Evolutionary conservation across 2,888 invertebrate genomes (phyloP).

Genomic region (Thera britannica): DNA sequence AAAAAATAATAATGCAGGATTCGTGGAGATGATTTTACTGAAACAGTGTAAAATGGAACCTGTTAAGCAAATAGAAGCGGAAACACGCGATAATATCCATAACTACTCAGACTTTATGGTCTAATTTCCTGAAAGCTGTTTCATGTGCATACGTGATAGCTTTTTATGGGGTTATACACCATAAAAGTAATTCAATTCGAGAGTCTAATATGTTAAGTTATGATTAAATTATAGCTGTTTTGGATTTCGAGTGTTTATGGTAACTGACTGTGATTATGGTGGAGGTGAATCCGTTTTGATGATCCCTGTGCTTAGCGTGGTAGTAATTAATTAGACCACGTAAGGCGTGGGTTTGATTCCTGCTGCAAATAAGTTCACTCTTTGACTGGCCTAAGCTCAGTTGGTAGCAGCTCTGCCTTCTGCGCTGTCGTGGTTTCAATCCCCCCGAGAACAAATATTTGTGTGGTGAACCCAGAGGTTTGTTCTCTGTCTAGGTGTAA

Average conservation of each 20-base stretch:
- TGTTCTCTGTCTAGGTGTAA: too few species aligned
- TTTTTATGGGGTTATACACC: slow-evolving; percentile 58
- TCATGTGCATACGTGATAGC: slow-evolving; percentile 65
- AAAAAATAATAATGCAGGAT: too few species aligned
- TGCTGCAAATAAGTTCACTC: not conserved
- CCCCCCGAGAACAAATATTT: too few species aligned
- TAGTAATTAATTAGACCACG: not conserved
- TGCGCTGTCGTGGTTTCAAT: too few species aligned
- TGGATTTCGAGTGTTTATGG: slow-evolving; percentile 19
- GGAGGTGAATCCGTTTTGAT: not conserved
- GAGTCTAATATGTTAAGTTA: slow-evolving; percentile 57
- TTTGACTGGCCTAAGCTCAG: too few species aligned
- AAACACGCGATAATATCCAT: slow-evolving; percentile 63
- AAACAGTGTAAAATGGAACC: slow-evolving; percentile 30
- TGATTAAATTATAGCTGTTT: slow-evolving; percentile 58
- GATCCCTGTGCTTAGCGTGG: not conserved
- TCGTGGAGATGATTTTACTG: too few species aligned
- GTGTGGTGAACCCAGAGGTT: too few species aligned
- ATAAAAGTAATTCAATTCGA: slow-evolving; percentile 65
- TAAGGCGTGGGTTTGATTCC: not conserved
- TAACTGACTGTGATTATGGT: slow-evolving; percentile 16
- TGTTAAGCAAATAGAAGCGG: slow-evolving; percentile 50
- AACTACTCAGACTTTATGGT: slow-evolving; percentile 69
- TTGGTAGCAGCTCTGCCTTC: too few species aligned
- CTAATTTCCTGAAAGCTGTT: slow-evolving; percentile 80